A percentile compares a stretch with the other conserved stretches of the same genome.
Conservation (phyloP, 1,140 invertebrate species). For the Drosophila takahashii region DNA sequence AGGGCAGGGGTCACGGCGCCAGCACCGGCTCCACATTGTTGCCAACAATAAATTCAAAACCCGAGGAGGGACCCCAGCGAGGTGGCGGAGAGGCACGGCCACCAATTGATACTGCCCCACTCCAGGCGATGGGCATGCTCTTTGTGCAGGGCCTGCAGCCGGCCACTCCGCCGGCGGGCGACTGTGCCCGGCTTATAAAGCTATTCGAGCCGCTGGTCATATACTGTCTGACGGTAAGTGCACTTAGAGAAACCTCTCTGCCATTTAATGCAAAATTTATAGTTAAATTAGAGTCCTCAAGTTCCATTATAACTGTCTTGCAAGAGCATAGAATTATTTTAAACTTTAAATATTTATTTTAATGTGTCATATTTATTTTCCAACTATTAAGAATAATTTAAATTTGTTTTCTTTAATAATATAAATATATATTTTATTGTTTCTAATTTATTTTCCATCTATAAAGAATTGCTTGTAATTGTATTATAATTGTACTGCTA, state of each 20-base stretch:
- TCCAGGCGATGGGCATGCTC: slow-evolving; percentile 56
- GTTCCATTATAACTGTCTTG: too few species aligned
- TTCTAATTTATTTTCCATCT: too few species aligned
- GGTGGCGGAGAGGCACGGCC: slow-evolving; percentile 14
- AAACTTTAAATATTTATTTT: too few species aligned
- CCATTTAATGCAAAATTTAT: neutral
- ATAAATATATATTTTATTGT: too few species aligned
- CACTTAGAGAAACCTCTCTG: slow-evolving; percentile 3
- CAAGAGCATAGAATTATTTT: too few species aligned
- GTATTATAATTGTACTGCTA: too few species aligned
- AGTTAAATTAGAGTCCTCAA: too few species aligned
- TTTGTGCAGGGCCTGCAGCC: slow-evolving; percentile 75
- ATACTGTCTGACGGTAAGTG: slow-evolving; percentile 89
- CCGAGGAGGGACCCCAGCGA: slow-evolving; percentile 11
- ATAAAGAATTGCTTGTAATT: too few species aligned
- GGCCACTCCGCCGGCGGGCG: slow-evolving; percentile 49
- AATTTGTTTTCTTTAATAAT: too few species aligned
- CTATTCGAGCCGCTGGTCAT: slow-evolving; percentile 96
- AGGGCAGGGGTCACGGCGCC: slow-evolving; percentile 46
- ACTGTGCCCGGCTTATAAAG: slow-evolving; percentile 87
- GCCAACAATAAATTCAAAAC: slow-evolving; percentile 60
- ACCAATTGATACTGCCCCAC: slow-evolving; percentile 54
- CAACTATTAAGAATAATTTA: too few species aligned
- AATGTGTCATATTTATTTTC: too few species aligned
- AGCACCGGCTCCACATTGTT: slow-evolving; percentile 38